Percentiles rank a stretch among this genome's conserved stretches.
phyloP scores from a whole-genome alignment of 2,113 vertebrate genomes.

The Lynx canadensis region DNA sequence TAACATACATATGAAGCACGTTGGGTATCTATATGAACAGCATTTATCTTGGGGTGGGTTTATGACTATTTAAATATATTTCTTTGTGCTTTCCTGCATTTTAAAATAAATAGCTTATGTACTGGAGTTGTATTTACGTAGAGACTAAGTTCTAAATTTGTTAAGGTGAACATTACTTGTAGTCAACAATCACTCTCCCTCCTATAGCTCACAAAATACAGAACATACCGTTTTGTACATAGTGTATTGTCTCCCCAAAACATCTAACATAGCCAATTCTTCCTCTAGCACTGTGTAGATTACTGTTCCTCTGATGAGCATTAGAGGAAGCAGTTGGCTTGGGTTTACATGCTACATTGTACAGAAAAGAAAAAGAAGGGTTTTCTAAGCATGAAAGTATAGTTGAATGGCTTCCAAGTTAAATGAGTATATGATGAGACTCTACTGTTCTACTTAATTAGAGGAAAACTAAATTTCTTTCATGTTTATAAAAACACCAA shows the following conservation, averaged over 20 bases:
- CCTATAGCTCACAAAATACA: not conserved
- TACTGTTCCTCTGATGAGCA: not conserved
- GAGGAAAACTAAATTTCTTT: constrained; percentile 12
- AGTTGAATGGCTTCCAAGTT: not conserved
- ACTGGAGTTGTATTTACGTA: not conserved
- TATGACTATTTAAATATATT: constrained; percentile 4
- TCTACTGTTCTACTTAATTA: not conserved
- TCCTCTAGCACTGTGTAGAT: not conserved
- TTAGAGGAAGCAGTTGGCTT: not conserved
- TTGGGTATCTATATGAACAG: not conserved
- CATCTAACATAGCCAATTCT: not conserved
- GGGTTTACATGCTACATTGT: not conserved
- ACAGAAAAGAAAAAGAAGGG: not conserved
- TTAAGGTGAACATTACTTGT: not conserved
- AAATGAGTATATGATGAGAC: not conserved
- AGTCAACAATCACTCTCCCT: not conserved
- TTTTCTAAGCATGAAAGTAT: not conserved
- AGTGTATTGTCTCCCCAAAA: constrained; percentile 22
- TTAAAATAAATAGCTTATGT: constrained; percentile 41
- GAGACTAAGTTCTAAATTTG: constrained; percentile 32
- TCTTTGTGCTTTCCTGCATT: constrained; percentile 6
- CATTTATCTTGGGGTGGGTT: not conserved
- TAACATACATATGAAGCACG: not conserved
- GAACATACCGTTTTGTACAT: not conserved
- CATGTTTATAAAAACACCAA: not conserved